Evolutionary conservation across 2,888 invertebrate genomes (phyloP), one percentile per base, ranked within the genome.

Genomic region (Lasiommata megera): DNA sequence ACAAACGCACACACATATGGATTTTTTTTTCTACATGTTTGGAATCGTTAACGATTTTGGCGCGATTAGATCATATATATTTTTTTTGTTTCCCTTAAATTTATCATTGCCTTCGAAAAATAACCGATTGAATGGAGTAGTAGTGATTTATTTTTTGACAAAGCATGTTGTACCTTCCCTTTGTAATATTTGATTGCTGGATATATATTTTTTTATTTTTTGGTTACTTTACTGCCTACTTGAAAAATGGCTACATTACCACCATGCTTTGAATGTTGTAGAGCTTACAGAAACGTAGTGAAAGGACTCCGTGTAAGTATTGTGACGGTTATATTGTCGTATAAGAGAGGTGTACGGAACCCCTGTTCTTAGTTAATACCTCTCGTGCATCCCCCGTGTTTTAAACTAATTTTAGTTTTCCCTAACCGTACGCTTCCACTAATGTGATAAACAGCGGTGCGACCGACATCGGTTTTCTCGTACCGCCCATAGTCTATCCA

Each of bases 351-450:
- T 85, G 83, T 84, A 81, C 83, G 84, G 79, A 76, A 62, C 61
- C 59, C 31, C 65, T 59, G 7, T n/a, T n/a, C n/a, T 64, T 9
- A 46, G 66, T 63, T 66, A 67, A 74, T 67, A 70, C 76, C 74
- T 79, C 79, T 84, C 88, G 90, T 90, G 90, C 90, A 89, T 89
- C 90, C 89, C 88, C 89, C 80, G 84, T 84, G 82, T 81, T 63
- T 61, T 41, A 76, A 74, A 75, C 73, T 74, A 71, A 73, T 72
- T 71, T 69, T 73, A 69, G 28, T 73, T 72, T 71, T 74, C 71
- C 58, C 78, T 88, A 87, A 88, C 85, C 84, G 86, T 86, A 84
- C 85, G 88, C 89, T 89, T 88, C 73, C 84, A 88, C 87, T 88
- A 89, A 89, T 82, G 82, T 74, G 63, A n/a, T n/a, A 63, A 80